phyloP scores from a whole-genome alignment of 2,888 invertebrate species.

The Drosophila affinis region DNA sequence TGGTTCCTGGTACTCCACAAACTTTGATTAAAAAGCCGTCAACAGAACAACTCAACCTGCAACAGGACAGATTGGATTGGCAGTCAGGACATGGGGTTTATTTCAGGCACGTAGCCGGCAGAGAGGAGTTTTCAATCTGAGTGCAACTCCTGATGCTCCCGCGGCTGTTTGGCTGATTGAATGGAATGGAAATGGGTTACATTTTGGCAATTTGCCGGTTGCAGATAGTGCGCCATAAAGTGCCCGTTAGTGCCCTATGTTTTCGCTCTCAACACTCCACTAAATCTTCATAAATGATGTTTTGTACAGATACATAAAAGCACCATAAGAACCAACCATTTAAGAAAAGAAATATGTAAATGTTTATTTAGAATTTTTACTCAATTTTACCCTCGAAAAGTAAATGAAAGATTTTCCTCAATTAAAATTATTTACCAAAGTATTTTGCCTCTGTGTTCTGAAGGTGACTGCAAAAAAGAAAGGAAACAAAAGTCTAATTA shows the following conservation, averaged over 20 bases:
- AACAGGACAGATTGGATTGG: slow-evolving; percentile 11
- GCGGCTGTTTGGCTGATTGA: not conserved
- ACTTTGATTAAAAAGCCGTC: slow-evolving; percentile 49
- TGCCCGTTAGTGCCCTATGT: no score
- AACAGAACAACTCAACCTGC: slow-evolving; percentile 11
- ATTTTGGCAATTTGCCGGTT: slow-evolving; percentile 2
- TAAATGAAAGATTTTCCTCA: no score
- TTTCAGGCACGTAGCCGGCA: slow-evolving; percentile 2
- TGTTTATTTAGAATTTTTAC: no score
- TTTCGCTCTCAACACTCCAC: not conserved
- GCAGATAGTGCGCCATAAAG: not conserved
- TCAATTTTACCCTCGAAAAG: no score
- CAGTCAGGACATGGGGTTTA: slow-evolving; percentile 17
- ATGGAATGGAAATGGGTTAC: slow-evolving; percentile 1
- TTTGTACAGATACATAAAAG: no score
- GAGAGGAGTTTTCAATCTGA: slow-evolving; percentile 2
- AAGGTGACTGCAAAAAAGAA: no score
- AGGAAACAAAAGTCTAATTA: no score
- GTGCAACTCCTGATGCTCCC: slow-evolving; percentile 2
- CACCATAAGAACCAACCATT: no score
- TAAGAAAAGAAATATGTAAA: no score
- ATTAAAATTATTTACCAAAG: no score
- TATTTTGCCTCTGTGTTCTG: no score
- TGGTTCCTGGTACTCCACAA: slow-evolving; percentile 8
- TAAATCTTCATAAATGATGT: no score